Evolutionary conservation across 1,140 invertebrate species (phyloP).

Genomic region (Cotesia vestalis): DNA sequence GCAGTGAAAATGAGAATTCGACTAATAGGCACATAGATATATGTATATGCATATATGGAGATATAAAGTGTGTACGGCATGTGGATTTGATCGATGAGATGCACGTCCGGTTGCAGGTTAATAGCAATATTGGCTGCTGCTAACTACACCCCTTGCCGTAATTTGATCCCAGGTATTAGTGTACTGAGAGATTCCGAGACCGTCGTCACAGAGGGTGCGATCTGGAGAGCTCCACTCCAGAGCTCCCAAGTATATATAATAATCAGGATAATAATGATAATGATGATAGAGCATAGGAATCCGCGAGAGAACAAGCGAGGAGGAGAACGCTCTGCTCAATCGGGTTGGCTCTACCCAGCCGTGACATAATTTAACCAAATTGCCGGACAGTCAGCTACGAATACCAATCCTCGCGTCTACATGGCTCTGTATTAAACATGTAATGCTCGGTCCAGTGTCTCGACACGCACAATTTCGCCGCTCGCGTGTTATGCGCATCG

Average conservation of each 20-base stretch:
- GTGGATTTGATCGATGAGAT: constrained; percentile 34
- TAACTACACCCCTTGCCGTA: constrained; percentile 36
- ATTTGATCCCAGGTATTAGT: constrained; percentile 34
- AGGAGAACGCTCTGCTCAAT: background rate
- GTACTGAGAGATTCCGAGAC: constrained; percentile 32
- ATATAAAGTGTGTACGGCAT: constrained; percentile 7
- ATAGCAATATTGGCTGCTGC: constrained; percentile 37
- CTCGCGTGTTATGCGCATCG: constrained; percentile 16
- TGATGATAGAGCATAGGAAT: background rate
- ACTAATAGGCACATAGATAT: no score
- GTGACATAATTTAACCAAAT: constrained; percentile 54
- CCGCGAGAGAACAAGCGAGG: background rate
- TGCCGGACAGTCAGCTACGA: constrained; percentile 40
- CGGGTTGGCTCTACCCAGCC: constrained; percentile 17
- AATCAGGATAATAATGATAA: background rate
- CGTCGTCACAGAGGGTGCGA: constrained; percentile 2
- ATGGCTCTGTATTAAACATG: constrained; percentile 34
- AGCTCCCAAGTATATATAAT: background rate
- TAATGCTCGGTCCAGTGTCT: constrained; percentile 13
- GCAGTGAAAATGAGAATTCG: no score
- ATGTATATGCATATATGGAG: no score
- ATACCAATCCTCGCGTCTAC: constrained; percentile 23
- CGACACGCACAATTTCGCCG: constrained; percentile 37
- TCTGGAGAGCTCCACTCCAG: no score
- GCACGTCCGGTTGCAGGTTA: constrained; percentile 31